Percentiles rank a stretch among this genome's conserved stretches.
phyloP scores from a whole-genome alignment of 2,888 invertebrate genomes.

The Amphiduros pacificus region DNA sequence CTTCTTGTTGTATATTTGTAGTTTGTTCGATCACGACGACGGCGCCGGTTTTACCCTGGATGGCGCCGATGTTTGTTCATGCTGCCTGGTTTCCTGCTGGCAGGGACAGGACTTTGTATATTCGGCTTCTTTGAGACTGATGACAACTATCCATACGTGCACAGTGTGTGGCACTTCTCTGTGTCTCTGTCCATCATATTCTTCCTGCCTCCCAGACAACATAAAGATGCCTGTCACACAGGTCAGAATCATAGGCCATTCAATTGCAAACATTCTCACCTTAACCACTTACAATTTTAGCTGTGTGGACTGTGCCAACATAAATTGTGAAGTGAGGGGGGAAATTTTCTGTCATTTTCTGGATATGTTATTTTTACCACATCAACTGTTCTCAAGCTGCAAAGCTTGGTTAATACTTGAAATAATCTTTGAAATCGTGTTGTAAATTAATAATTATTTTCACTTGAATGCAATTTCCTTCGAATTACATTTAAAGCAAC shows the following conservation, averaged over 20 bases:
- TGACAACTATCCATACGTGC: constrained; percentile 84
- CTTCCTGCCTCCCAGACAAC: constrained; percentile 67
- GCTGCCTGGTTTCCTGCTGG: constrained; percentile 70
- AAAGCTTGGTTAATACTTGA: no score
- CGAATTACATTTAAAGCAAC: no score
- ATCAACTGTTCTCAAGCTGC: background rate
- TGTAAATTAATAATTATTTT: no score
- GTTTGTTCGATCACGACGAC: constrained; percentile 63
- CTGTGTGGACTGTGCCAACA: background rate
- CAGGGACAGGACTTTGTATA: constrained; percentile 74
- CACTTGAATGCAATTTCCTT: no score
- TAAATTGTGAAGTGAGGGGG: background rate
- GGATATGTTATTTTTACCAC: no score
- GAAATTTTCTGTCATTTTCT: background rate
- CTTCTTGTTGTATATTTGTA: constrained; percentile 36
- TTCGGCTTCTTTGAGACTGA: constrained; percentile 85
- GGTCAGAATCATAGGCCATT: background rate
- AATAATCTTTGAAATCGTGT: no score
- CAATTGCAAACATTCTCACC: background rate
- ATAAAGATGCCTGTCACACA: background rate
- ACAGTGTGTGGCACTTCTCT: constrained; percentile 74
- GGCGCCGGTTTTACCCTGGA: constrained; percentile 67
- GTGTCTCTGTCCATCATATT: constrained; percentile 81
- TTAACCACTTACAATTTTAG: background rate
- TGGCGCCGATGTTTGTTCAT: constrained; percentile 66